Evolutionary conservation across 2,113 vertebrate species (phyloP).

Genomic region (Cyprinus carpio): DNA sequence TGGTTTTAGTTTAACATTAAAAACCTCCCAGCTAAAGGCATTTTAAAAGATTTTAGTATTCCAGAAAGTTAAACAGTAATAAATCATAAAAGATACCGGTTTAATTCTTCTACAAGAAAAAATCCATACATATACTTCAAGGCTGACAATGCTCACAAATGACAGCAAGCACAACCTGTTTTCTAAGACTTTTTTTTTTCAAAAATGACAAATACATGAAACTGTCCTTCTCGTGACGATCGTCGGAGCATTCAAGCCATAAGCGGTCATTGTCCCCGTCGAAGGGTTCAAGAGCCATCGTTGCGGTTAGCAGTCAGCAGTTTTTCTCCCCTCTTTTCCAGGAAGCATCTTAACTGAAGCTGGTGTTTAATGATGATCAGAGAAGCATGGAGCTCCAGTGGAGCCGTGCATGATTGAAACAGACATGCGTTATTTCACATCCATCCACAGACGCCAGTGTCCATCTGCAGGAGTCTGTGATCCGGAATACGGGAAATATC

Average conservation of each 20-base stretch:
- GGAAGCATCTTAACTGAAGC: too few species aligned
- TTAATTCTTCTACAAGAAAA: slow-evolving; percentile 14
- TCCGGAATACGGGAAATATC: not conserved
- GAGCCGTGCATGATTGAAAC: not conserved
- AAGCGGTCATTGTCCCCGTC: not conserved
- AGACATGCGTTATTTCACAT: not conserved
- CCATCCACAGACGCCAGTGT: not conserved
- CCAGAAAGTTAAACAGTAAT: not conserved
- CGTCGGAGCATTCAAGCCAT: not conserved
- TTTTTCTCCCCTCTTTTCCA: too few species aligned
- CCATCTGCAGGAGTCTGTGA: not conserved
- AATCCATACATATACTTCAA: slow-evolving; percentile 19
- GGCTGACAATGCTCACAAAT: not conserved
- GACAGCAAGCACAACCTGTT: not conserved
- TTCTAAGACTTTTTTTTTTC: not conserved
- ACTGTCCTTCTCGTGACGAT: not conserved
- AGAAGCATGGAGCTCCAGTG: not conserved
- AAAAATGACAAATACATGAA: not conserved
- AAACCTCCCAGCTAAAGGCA: not conserved
- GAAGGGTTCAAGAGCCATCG: not conserved
- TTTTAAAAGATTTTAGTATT: not conserved
- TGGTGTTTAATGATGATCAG: slow-evolving; percentile 37
- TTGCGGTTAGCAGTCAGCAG: too few species aligned
- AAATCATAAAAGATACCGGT: not conserved
- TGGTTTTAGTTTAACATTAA: not conserved